phyloP scores from a whole-genome alignment of 2,797 vertebrate species.

The Ataeniobius toweri region DNA sequence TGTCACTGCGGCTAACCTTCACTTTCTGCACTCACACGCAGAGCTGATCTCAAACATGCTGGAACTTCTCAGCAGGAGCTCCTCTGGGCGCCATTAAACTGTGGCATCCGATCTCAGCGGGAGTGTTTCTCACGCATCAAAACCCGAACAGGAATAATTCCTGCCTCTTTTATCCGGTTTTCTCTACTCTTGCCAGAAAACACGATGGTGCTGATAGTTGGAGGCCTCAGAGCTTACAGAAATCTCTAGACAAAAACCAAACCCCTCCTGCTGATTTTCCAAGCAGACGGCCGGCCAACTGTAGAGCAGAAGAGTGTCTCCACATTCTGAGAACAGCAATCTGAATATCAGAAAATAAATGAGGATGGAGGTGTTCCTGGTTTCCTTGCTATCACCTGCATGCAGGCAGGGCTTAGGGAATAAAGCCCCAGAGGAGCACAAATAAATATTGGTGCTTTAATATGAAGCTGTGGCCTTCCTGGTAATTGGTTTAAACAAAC shows the following conservation, averaged over 20 bases:
- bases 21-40: not conserved
- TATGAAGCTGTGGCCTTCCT: constrained; percentile 5
- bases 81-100: not conserved
- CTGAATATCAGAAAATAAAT: constrained; percentile 29
- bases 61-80: constrained; percentile 3
- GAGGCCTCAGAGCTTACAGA: constrained; percentile 49
- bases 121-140: constrained; percentile 19
- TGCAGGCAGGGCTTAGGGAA: constrained; percentile 35
- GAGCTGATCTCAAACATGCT: constrained; percentile 8
- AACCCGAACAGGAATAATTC: constrained; percentile 18
- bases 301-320: constrained; percentile 39
- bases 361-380: constrained; percentile 18
- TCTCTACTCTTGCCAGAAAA: constrained; percentile 23
- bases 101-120: constrained; percentile 18
- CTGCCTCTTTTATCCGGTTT: constrained; percentile 14
- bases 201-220: constrained; percentile 22
- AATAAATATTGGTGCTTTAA: constrained; percentile 20
- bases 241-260: constrained; percentile 51
- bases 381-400: constrained; percentile 33
- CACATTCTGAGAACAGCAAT: constrained; percentile 36
- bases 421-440: constrained; percentile 21
- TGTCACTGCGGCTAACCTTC: not conserved
- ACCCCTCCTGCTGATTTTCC: constrained; percentile 45
- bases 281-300: constrained; percentile 17
- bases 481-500: not conserved